Evolutionary conservation across 2,113 vertebrate species (phyloP), one percentile per base, ranked within the genome.

Genomic region (Uria lomvia): DNA sequence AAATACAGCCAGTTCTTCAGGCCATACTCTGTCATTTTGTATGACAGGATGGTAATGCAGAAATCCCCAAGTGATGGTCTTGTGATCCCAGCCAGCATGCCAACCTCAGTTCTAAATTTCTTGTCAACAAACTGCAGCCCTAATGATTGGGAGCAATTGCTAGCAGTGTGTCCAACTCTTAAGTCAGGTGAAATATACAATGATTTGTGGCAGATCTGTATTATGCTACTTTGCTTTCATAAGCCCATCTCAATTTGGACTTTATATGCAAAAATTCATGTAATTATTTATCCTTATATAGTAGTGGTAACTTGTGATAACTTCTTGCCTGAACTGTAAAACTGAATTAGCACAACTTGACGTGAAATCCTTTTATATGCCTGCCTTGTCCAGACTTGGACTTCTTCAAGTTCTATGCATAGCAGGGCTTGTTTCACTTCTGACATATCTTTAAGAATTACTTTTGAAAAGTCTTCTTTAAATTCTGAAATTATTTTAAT

Each of bases 91-190:
- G 2, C 16, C 36, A 47, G 34, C 30, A 58, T 47, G n/a, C 47
- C 87, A 56, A 47, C 21, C 49, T 85, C 17, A 3, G 2, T 53
- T 85, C 49, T 65, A 24, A 52, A 49, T 76, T 53, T 29, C 2
- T 0, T 58, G 53, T 91, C 66, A 45, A 59, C 71, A 30, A 22
- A 60, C 59, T 45, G 49, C 55, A 52, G 45, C 55, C 45, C 74
- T 59, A 24, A 58, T 45, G 63, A 36, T 4, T 26, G 18, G 36
- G 47, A 85, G 53, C 43, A 72, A 4, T n/a, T 43, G 17, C 22
- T 23, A 17, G 29, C 4, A 9, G 11, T 77, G 42, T 52, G 29
- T 47, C 42, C 0, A 0, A 8, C 72, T 60, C n/a, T 73, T 15
- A 27, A 67, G 24, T 78, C n/a, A 36, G 50, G 68, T 80, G 34